These are phyloP conservation scores for Holcopasites calliopsidis DNA, from an alignment of 1,140 invertebrate species.

Conservation along the genomic window DNA sequence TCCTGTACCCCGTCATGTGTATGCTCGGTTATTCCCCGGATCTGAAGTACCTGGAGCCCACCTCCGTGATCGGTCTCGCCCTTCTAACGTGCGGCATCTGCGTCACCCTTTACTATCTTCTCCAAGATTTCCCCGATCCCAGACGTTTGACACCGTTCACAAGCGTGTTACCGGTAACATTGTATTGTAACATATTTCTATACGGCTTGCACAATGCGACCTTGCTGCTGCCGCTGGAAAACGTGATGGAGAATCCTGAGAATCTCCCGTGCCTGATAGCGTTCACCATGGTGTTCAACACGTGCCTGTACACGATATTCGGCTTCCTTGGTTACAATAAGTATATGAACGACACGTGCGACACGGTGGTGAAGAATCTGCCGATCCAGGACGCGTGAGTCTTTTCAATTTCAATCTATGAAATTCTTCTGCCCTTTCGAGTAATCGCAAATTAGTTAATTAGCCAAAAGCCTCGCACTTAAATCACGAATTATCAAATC, in stretches of 20 bases:
- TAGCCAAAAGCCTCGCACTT: no score
- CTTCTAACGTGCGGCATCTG: conserved; percentile 73
- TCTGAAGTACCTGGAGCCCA: conserved; percentile 81
- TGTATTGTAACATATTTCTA: conserved; percentile 80
- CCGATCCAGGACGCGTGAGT: conserved; percentile 71
- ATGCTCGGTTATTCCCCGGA: conserved; percentile 77
- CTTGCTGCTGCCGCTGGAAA: conserved; percentile 80
- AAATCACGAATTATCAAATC: no score
- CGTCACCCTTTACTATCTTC: conserved; percentile 77
- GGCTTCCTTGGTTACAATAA: conserved; percentile 83
- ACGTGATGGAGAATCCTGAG: conserved; percentile 79
- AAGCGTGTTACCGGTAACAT: conserved; percentile 38
- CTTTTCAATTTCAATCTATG: not conserved
- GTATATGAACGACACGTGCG: conserved; percentile 74
- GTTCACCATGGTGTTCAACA: conserved; percentile 78
- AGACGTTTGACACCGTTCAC: conserved; percentile 50
- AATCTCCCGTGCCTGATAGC: conserved; percentile 78
- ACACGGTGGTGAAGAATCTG: conserved; percentile 78
- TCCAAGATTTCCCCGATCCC: conserved; percentile 69
- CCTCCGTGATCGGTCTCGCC: conserved; percentile 82
- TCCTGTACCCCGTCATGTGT: conserved; percentile 75
- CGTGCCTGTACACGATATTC: conserved; percentile 76
- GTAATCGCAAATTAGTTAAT: not conserved
- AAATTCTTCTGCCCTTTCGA: not conserved
- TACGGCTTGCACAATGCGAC: conserved; percentile 82